A percentile compares a stretch with the other conserved stretches of the same genome.
Conservation (phyloP, 2,797 vertebrate genomes). For the Odontamblyopus rebecca region DNA sequence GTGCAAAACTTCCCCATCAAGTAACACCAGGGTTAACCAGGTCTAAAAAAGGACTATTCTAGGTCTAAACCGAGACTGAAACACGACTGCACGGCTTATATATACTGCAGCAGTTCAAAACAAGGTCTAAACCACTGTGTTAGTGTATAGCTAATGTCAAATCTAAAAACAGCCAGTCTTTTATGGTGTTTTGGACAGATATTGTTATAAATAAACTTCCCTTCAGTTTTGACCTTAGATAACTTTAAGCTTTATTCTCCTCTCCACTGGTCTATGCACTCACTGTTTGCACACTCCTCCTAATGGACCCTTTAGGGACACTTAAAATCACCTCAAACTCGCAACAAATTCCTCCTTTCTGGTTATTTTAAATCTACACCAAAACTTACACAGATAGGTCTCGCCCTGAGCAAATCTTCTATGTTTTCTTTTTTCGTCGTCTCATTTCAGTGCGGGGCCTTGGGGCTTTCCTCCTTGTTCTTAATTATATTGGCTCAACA, state of each 20-base stretch:
- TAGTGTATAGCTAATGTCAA: neutral
- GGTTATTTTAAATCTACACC: neutral
- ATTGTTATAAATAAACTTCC: neutral
- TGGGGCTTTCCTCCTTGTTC: neutral
- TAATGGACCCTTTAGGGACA: slow-evolving; percentile 10
- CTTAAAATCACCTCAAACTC: neutral
- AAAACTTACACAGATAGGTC: neutral
- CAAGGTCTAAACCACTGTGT: too few species aligned
- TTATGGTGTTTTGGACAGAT: neutral
- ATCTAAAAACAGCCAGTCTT: neutral
- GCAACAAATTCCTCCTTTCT: slow-evolving; percentile 1
- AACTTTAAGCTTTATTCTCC: neutral
- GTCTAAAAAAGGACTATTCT: too few species aligned
- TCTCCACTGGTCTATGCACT: neutral
- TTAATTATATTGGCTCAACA: slow-evolving; percentile 8
- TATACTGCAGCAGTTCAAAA: too few species aligned
- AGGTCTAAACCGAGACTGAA: too few species aligned
- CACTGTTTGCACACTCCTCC: slow-evolving; percentile 6
- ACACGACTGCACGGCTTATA: too few species aligned
- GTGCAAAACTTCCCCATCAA: too few species aligned
- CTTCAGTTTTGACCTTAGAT: neutral
- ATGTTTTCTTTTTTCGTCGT: neutral
- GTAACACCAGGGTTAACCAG: too few species aligned
- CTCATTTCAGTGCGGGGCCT: neutral
- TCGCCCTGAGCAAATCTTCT: slow-evolving; percentile 3